Evolutionary conservation across 2,888 invertebrate genomes (phyloP).

Genomic region (Stenchaetothrips biformis): DNA sequence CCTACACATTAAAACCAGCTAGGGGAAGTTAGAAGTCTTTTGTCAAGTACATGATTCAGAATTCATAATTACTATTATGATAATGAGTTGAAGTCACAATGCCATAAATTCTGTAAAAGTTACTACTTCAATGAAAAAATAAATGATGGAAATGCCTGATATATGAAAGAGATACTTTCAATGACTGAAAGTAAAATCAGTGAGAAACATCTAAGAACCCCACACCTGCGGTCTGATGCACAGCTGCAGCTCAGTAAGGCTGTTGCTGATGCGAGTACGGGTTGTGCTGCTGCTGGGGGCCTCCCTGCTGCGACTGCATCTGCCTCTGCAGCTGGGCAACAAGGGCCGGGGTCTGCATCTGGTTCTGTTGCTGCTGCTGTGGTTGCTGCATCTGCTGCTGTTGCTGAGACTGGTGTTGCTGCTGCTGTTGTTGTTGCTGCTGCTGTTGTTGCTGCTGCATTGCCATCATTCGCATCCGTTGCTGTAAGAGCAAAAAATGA

Average conservation of each 20-base stretch:
- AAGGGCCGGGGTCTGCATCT: constrained; percentile 55
- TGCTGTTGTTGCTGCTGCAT: constrained; percentile 65
- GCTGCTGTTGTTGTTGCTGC: constrained; percentile 48
- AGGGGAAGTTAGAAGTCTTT: too few species aligned
- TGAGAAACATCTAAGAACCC: too few species aligned
- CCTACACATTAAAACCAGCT: too few species aligned
- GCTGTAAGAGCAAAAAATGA: constrained; percentile 44
- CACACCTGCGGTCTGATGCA: neutral
- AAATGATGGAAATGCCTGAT: too few species aligned
- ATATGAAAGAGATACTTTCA: too few species aligned
- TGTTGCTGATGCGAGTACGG: constrained; percentile 37
- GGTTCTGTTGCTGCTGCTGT: constrained; percentile 51
- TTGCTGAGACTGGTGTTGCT: constrained; percentile 40
- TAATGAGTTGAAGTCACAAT: too few species aligned
- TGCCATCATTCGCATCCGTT: constrained; percentile 62
- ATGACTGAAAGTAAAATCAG: too few species aligned
- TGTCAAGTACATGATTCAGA: too few species aligned
- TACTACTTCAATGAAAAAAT: too few species aligned
- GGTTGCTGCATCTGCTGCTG: constrained; percentile 30
- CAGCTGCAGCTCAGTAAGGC: constrained; percentile 35
- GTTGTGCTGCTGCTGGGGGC: constrained; percentile 42
- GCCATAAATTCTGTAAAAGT: too few species aligned
- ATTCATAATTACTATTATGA: too few species aligned
- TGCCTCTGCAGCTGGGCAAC: constrained; percentile 63
- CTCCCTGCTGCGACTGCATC: constrained; percentile 49